These are phyloP conservation scores for Gari tellinella DNA, from an alignment of 2,888 invertebrate species.

Conservation along the genomic window DNA sequence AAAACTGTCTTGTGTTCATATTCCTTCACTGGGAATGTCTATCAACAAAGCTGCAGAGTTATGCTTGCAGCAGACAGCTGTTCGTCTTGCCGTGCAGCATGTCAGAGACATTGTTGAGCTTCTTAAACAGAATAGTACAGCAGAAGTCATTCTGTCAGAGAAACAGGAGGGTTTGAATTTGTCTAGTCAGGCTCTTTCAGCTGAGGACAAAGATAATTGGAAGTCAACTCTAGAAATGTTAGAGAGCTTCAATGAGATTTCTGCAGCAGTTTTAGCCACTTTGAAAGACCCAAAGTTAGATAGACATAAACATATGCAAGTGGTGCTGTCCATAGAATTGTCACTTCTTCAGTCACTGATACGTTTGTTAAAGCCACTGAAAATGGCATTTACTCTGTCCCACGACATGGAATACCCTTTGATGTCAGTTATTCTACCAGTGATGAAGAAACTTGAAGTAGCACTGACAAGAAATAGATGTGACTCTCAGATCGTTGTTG, in stretches of 20 bases:
- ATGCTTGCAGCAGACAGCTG: too few relatives aligned
- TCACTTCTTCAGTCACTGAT: slow-evolving; percentile 36
- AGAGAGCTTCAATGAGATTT: too few relatives aligned
- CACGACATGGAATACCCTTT: slow-evolving; percentile 43
- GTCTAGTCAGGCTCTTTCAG: too few relatives aligned
- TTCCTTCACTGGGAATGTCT: too few relatives aligned
- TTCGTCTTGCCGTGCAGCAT: slow-evolving; percentile 3
- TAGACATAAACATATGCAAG: too few relatives aligned
- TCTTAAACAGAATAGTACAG: slow-evolving; percentile 16
- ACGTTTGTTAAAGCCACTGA: slow-evolving; percentile 43
- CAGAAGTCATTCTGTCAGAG: slow-evolving; percentile 13
- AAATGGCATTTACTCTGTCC: slow-evolving; percentile 40
- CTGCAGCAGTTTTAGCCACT: too few relatives aligned
- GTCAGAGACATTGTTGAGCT: slow-evolving; percentile 28
- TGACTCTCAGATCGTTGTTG: slow-evolving; percentile 8
- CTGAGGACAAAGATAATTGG: too few relatives aligned
- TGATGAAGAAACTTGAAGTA: slow-evolving; percentile 54
- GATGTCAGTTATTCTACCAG: slow-evolving; percentile 58
- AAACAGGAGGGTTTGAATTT: slow-evolving; percentile 7
- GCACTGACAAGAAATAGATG: slow-evolving; percentile 29
- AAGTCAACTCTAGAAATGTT: too few relatives aligned
- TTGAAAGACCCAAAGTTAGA: too few relatives aligned
- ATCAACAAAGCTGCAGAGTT: too few relatives aligned
- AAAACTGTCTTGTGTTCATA: too few relatives aligned
- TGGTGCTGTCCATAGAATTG: slow-evolving; percentile 5